Percentiles rank a stretch among this genome's conserved stretches.
Conservation (phyloP, 1,140 invertebrate species). For the Brachionus calyciflorus region DNA sequence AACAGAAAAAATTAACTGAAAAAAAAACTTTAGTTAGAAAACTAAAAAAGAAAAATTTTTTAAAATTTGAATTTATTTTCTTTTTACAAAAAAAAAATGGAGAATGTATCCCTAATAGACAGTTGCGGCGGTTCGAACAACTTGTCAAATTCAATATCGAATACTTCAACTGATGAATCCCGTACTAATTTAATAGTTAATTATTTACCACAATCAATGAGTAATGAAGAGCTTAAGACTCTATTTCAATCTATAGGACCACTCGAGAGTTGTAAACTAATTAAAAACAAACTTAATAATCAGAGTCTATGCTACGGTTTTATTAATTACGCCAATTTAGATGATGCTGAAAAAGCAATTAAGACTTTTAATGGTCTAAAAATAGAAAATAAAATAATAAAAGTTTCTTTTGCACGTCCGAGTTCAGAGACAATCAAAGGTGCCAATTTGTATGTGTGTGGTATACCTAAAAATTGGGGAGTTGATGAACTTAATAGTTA, state of each 20-base stretch:
- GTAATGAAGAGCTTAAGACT: slow-evolving; percentile 94
- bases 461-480: slow-evolving; percentile 94
- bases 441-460: slow-evolving; percentile 96
- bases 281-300: slow-evolving; percentile 93
- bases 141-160: slow-evolving; percentile 16
- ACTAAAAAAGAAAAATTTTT: neutral
- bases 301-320: slow-evolving; percentile 47
- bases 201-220: slow-evolving; percentile 98
- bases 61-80: neutral
- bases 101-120: slow-evolving; percentile 22
- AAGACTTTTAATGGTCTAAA: slow-evolving; percentile 40
- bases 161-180: slow-evolving; percentile 9
- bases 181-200: slow-evolving; percentile 97
- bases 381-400: slow-evolving; percentile 47
- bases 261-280: slow-evolving; percentile 97
- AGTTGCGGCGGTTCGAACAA: slow-evolving; percentile 22
- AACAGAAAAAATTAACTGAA: slow-evolving; percentile 9
- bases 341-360: slow-evolving; percentile 45
- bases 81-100: slow-evolving; percentile 23
- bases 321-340: slow-evolving; percentile 13
- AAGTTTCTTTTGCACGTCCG: slow-evolving; percentile 86
- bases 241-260: slow-evolving; percentile 96
- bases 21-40: neutral
- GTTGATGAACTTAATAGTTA: slow-evolving; percentile 91
- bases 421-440: slow-evolving; percentile 99